phyloP scores from a whole-genome alignment of 2,797 vertebrate genomes.

The Rousettus madagascariensis region DNA sequence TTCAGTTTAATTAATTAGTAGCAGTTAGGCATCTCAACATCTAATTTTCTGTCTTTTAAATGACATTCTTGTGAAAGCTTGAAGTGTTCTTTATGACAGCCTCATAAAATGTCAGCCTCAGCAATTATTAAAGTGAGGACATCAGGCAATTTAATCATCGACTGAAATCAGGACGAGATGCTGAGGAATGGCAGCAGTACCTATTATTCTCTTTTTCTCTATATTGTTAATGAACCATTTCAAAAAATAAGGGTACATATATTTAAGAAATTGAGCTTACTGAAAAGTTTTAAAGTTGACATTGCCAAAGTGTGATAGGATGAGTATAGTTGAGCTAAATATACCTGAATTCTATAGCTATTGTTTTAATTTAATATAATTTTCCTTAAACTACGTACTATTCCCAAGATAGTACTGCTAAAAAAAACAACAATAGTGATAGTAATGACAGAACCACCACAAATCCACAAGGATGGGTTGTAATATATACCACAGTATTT shows the following conservation, averaged over 20 bases:
- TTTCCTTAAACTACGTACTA: background rate
- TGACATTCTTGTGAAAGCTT: slow-evolving; percentile 73
- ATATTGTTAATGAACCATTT: slow-evolving; percentile 49
- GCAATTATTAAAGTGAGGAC: slow-evolving; percentile 72
- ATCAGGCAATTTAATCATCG: slow-evolving; percentile 76
- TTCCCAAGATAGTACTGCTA: background rate
- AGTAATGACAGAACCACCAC: background rate
- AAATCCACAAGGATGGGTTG: background rate
- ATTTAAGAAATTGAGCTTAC: background rate
- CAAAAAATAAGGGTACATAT: background rate
- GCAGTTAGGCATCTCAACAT: slow-evolving; percentile 58
- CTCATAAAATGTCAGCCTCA: slow-evolving; percentile 74
- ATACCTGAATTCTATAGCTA: background rate
- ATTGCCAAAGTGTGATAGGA: background rate
- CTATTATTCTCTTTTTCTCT: slow-evolving; percentile 13
- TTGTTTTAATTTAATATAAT: background rate
- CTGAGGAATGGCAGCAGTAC: slow-evolving; percentile 59
- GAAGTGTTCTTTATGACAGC: slow-evolving; percentile 54
- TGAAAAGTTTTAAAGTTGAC: background rate
- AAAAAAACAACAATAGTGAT: background rate
- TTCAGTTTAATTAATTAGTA: slow-evolving; percentile 79
- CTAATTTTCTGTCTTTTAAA: slow-evolving; percentile 76
- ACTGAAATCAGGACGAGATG: slow-evolving; percentile 63
- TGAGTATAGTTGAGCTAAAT: background rate
- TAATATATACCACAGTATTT: background rate